phyloP scores from a whole-genome alignment of 2,797 vertebrate genomes.

The Lepus oiostolus region DNA sequence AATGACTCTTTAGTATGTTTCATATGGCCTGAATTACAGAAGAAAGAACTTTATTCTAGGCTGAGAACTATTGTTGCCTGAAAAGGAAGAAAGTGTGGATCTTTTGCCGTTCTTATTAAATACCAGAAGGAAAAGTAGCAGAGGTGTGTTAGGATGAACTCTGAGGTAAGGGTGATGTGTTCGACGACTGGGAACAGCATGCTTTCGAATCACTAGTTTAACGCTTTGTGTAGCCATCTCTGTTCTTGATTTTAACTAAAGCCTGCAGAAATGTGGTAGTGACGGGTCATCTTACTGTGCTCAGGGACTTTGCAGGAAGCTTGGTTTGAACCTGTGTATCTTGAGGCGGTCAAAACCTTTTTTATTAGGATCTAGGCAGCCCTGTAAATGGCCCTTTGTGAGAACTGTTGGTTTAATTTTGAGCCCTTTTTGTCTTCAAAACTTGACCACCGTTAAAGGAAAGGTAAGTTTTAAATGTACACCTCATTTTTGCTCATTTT shows the following conservation, averaged over 20 bases:
- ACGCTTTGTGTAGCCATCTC: neutral
- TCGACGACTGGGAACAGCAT: neutral
- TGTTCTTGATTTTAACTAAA: neutral
- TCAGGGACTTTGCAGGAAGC: neutral
- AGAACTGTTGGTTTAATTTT: neutral
- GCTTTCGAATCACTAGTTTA: neutral
- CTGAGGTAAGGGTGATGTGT: neutral
- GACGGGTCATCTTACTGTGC: neutral
- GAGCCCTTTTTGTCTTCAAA: slow-evolving; percentile 1
- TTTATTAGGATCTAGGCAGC: neutral
- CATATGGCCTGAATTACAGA: neutral
- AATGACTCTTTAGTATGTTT: slow-evolving; percentile 84
- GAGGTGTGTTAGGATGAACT: neutral
- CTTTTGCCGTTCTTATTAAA: slow-evolving; percentile 19
- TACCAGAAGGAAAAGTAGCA: slow-evolving; percentile 28
- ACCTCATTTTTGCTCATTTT: neutral
- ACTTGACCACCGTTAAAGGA: neutral
- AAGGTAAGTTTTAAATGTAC: neutral
- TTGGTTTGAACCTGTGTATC: neutral
- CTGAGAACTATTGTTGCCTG: neutral
- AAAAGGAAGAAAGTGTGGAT: neutral
- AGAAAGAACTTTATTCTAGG: neutral
- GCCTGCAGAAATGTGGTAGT: neutral
- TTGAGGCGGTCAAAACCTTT: neutral
- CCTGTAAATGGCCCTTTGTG: neutral